Base-by-base conservation (phyloP, 1,140 invertebrate genomes). In the Drosophila biarmipes region DNA sequence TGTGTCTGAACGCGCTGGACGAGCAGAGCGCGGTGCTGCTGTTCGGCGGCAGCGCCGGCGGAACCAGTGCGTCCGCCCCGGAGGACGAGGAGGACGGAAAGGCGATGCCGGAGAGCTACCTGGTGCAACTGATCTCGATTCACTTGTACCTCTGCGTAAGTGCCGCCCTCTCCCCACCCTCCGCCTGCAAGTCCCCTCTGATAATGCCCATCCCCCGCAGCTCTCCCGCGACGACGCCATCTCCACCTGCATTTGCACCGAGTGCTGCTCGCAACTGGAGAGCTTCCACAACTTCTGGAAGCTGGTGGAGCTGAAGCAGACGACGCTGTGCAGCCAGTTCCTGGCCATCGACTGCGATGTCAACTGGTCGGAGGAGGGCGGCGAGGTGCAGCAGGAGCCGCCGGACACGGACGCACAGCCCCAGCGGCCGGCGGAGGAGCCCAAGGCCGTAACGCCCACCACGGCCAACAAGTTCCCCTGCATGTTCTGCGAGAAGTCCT, bases 121-220 rank as follows among this genome's bases (percentile, higher is more conserved):
- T 89, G 79, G 77, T 91, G 45, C 80, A 91, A 72, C 61, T 91
- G 61, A 91, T 91, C 77, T 89, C 89, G 40, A 91, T 80, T 48
- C 90, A 91, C 56, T 79, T 91, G 64, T 85, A 91, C 61, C 78
- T 91, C 57, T 91, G 90, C 61, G 89, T 91, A 76, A 84, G 82
- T 86, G 29, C 8, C 8, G 4, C 10, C 21, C 4, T 11, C 34
- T 12, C 24, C 21, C 17, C 21, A 7, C 27, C 7, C 27, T 29
- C 27, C 27, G 6, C 27, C 27, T 29, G 6, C 7, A 6, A 29
- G 1, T 29, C 15, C 17, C 4, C 5, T 8, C 12, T 15, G 38
- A 29, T 21, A 42, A 14, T 3, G 24, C 21, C 6, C 11, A 37
- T 49, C 56, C 19, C 15, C 53, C 7, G 11, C 42, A 91, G 89